Evolutionary conservation across 1,140 invertebrate genomes (phyloP).

Genomic region (Lineus longissimus): DNA sequence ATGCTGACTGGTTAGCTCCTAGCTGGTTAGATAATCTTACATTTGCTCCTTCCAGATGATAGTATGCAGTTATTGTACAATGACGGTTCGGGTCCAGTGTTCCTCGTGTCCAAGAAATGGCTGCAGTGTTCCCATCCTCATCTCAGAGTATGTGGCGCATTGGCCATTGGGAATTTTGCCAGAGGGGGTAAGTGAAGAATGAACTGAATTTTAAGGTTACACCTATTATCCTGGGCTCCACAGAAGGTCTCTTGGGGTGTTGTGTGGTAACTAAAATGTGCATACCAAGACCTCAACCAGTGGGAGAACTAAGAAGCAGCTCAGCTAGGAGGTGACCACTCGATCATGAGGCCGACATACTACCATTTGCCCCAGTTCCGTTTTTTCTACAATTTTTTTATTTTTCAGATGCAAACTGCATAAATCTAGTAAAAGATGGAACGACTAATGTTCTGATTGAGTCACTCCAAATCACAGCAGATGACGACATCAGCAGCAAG

Average conservation of each 20-base stretch:
- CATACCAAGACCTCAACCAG: no score
- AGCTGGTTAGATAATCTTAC: no score
- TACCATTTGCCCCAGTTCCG: not conserved
- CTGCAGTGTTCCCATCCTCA: slow-evolving; percentile 69
- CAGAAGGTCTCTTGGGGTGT: no score
- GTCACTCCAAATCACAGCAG: slow-evolving; percentile 47
- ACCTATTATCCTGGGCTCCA: no score
- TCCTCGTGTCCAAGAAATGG: slow-evolving; percentile 71
- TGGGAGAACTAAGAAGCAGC: no score
- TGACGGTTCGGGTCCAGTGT: slow-evolving; percentile 68
- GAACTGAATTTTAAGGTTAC: no score
- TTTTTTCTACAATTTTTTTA: slow-evolving; percentile 7
- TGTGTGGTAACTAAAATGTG: no score
- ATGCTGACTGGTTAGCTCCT: no score
- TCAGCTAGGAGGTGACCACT: no score
- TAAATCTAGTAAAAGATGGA: slow-evolving; percentile 73
- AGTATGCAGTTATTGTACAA: slow-evolving; percentile 78
- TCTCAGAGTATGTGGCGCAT: slow-evolving; percentile 72
- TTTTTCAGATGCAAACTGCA: slow-evolving; percentile 70
- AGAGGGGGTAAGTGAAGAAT: slow-evolving; percentile 63
- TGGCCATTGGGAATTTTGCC: slow-evolving; percentile 86
- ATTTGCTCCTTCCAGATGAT: slow-evolving; percentile 64
- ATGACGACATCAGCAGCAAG: slow-evolving; percentile 36
- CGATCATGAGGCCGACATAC: no score
- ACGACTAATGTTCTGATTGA: slow-evolving; percentile 71